Evolutionary conservation across 64 coral and sea anemone species (phyloP).

Genomic region (Porites australiensis): DNA sequence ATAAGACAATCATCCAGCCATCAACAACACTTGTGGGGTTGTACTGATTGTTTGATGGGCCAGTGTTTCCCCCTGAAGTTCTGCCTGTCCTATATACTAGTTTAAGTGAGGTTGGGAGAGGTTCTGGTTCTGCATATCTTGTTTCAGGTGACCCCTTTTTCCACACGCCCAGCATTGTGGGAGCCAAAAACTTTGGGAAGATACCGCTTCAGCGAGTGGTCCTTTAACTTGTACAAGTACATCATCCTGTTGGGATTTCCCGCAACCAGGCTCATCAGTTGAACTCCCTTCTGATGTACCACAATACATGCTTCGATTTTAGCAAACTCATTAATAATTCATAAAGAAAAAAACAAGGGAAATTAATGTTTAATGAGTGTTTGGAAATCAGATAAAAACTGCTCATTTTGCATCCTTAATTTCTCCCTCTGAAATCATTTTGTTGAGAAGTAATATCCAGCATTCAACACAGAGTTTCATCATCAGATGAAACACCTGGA

Average conservation of each 20-base stretch:
- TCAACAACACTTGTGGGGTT: constrained; percentile 10
- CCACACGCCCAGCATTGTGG: constrained; percentile 36
- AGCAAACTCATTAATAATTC: neutral
- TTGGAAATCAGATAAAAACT: neutral
- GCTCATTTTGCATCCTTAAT: too few relatives aligned
- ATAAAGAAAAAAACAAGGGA: neutral
- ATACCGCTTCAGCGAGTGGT: neutral
- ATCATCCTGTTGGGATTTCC: neutral
- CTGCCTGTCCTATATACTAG: neutral
- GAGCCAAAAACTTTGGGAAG: neutral
- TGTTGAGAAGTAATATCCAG: too few relatives aligned
- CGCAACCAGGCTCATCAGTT: neutral
- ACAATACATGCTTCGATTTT: neutral
- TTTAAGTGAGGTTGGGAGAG: neutral
- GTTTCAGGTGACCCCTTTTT: constrained; percentile 14
- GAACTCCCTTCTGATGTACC: neutral
- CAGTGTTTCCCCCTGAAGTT: neutral
- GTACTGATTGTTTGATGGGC: neutral
- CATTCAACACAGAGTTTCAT: too few relatives aligned
- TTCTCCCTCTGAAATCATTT: too few relatives aligned
- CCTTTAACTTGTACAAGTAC: neutral
- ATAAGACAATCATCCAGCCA: neutral
- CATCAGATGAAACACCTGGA: too few relatives aligned
- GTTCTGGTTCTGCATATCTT: neutral
- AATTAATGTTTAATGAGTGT: too few relatives aligned